Conservation (phyloP, 1,140 invertebrate species). For the Trachymyrmex cornetzi region DNA sequence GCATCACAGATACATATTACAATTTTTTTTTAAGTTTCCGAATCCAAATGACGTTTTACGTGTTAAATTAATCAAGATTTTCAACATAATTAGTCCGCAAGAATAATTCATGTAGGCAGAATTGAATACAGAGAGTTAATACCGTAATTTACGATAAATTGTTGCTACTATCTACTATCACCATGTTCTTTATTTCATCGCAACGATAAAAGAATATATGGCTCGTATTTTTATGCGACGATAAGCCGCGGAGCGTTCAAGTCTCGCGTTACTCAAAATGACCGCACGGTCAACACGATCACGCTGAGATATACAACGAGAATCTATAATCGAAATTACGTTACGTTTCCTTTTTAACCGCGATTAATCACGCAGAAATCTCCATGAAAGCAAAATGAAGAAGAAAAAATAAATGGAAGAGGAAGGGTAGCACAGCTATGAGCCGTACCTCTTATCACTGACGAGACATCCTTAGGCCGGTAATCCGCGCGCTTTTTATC, state of each 20-base stretch:
- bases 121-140: slow-evolving; percentile 5
- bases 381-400: not conserved
- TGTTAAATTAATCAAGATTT: not conserved
- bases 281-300: not conserved
- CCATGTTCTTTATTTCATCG: not conserved
- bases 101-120: slow-evolving; percentile 8
- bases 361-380: not conserved
- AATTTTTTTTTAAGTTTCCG: not conserved
- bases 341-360: not conserved
- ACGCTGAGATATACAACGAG: not conserved
- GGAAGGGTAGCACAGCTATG: slow-evolving; percentile 2
- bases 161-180: not conserved
- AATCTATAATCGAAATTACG: not conserved
- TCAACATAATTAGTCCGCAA: slow-evolving; percentile 9
- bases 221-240: not conserved
- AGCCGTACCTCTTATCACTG: slow-evolving; percentile 37
- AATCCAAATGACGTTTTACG: not conserved
- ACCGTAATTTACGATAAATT: not conserved
- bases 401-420: not conserved
- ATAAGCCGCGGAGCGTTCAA: not conserved
- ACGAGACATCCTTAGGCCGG: slow-evolving; percentile 40
- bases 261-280: slow-evolving; percentile 12
- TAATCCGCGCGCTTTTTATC: slow-evolving; percentile 18
- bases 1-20: not conserved
- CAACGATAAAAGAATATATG: not conserved